Conservation (phyloP, 30 jellyfish, hydroid and myxozoan genomes). For the Cassiopea andromeda region DNA sequence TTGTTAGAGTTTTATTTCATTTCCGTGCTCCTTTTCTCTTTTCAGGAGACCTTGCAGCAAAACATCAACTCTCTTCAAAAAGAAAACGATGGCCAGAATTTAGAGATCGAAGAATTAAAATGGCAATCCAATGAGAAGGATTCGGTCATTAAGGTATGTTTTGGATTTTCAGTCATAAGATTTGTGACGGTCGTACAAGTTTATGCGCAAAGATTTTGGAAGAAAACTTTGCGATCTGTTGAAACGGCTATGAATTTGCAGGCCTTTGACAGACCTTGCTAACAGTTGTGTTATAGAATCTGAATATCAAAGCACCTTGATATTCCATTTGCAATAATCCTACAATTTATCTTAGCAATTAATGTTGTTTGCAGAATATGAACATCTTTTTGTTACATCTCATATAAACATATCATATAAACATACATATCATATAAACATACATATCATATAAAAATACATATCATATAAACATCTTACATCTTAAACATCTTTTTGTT, state of each 20-base stretch:
- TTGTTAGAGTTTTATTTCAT: not conserved
- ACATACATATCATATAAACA: too few species aligned
- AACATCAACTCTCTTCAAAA: conserved; percentile 17
- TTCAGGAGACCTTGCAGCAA: conserved; percentile 47
- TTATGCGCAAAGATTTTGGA: not conserved
- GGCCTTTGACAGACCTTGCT: not conserved
- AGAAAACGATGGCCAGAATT: conserved; percentile 14
- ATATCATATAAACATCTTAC: too few species aligned
- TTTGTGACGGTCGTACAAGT: not conserved
- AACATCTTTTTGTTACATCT: too few species aligned
- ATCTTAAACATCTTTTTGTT: too few species aligned
- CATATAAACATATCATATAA: too few species aligned
- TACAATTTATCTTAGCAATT: too few species aligned
- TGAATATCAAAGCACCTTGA: too few species aligned
- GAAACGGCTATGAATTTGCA: not conserved
- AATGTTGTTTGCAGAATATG: too few species aligned
- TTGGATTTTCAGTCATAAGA: not conserved
- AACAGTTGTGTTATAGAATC: too few species aligned
- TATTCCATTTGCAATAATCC: too few species aligned
- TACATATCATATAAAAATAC: too few species aligned
- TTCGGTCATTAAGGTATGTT: conserved; percentile 16
- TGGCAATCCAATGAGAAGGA: conserved; percentile 33
- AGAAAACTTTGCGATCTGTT: not conserved
- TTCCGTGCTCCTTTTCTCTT: not conserved
- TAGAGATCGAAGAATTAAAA: conserved; percentile 14